Evolutionary conservation across 2,113 vertebrate species (phyloP).

Genomic region (Speoplatyrhinus poulsoni): DNA sequence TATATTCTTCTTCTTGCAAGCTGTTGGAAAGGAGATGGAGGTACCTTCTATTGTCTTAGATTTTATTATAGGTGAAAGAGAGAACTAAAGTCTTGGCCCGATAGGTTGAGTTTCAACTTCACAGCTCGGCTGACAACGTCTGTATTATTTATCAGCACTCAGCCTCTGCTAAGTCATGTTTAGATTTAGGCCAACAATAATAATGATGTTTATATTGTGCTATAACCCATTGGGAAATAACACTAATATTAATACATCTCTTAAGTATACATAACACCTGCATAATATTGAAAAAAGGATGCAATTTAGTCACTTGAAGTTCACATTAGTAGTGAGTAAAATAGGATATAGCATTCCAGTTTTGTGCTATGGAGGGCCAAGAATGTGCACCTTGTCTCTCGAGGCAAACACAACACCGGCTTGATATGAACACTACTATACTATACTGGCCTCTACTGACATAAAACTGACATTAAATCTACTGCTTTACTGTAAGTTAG

Average conservation of each 20-base stretch:
- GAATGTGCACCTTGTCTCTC: too few relatives aligned
- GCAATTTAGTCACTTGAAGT: too few relatives aligned
- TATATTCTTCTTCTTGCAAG: background rate
- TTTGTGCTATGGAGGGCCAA: too few relatives aligned
- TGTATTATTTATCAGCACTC: slow-evolving; percentile 4
- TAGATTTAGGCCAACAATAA: background rate
- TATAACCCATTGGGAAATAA: background rate
- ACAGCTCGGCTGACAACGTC: background rate
- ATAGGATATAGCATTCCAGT: too few relatives aligned
- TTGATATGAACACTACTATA: too few relatives aligned
- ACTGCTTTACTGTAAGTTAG: background rate
- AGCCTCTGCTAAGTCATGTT: background rate
- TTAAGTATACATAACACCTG: too few relatives aligned
- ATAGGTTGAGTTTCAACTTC: background rate
- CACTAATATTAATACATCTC: background rate
- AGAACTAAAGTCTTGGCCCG: background rate
- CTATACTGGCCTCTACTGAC: too few relatives aligned
- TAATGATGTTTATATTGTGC: background rate
- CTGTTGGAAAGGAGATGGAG: background rate
- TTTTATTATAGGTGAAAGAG: background rate
- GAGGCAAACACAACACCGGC: too few relatives aligned
- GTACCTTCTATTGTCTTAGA: background rate
- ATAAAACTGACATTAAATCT: too few relatives aligned
- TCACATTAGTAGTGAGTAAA: too few relatives aligned
- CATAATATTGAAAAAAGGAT: too few relatives aligned